Evolutionary conservation across 2,888 invertebrate genomes (phyloP), one percentile per base, ranked within the genome.

Genomic region (Chloroclystis v-ata): DNA sequence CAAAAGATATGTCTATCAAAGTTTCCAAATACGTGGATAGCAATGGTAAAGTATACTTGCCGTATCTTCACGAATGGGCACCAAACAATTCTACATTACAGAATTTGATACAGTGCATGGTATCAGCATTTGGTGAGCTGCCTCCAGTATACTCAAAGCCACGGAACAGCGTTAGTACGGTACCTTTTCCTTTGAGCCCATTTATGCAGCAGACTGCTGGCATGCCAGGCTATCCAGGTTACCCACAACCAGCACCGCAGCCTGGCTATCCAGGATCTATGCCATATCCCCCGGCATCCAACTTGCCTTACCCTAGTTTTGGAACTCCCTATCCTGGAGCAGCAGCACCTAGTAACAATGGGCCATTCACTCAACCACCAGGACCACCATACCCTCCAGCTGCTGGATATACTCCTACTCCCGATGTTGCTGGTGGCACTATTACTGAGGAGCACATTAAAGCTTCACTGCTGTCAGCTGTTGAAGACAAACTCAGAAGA

Each of bases 1-100:
- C 99, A 4, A 71, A 92, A 25, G 95, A 95, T 59, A 99, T 99
- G 99, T 92, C 93, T 52, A 97, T 99, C 54, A 98, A 97, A 88
- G 93, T 95, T 10, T 98, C 98, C 8, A 93, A 93, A 82, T 96
- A 93, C 81, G 98, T 99, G 5, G 98, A 99, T 79, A 93, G 93
- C 68, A 97, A 94, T 82, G 99, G 99, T 26, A 97, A 97, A 81
- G 93, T 99, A 43, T 99, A 98, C 79, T 89, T 99, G 67, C 99
- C 99, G 1, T 99, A 97, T 87, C 89, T 99, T 50, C 97, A 97
- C 70, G 97, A 98, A 62, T 99, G 99, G 99, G 89, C 91, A 47
- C 79, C 72, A 89, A 92, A 91, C 61, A 89, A 91, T 7, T 98
- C 98, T 5, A 97, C 98, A 75, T 84, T 99, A 57, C 79, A 94